Evolutionary conservation across 2,888 invertebrate genomes (phyloP).

Genomic region (Xanthia icteritia): DNA sequence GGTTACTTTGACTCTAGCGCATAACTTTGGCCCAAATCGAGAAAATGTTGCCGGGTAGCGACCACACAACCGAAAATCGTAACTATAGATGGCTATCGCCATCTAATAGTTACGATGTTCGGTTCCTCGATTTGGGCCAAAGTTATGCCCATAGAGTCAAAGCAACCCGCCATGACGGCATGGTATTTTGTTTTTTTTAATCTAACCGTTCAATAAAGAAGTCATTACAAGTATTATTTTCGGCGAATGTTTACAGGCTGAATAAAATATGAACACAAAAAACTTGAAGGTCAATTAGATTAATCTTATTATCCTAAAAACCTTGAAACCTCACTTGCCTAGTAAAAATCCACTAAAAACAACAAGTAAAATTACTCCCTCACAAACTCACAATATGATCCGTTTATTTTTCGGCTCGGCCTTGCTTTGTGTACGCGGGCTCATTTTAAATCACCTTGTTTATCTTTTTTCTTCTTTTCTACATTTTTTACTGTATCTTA

Average conservation of each 20-base stretch:
- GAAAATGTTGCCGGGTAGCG: too few relatives aligned
- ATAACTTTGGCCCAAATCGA: too few relatives aligned
- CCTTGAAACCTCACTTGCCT: conserved; percentile 17
- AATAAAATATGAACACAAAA: conserved; percentile 9
- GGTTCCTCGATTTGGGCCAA: too few relatives aligned
- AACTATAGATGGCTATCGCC: too few relatives aligned
- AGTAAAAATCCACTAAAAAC: conserved; percentile 34
- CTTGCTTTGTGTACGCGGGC: conserved; percentile 43
- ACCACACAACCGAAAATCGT: too few relatives aligned
- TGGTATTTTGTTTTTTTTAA: neutral
- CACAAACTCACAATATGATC: conserved; percentile 31
- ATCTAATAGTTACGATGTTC: too few relatives aligned
- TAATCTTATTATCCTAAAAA: conserved; percentile 25
- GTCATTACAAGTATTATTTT: neutral
- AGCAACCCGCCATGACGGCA: too few relatives aligned
- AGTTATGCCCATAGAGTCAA: too few relatives aligned
- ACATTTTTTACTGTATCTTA: conserved; percentile 31
- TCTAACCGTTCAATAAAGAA: neutral
- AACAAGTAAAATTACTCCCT: conserved; percentile 46
- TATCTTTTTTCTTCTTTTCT: conserved; percentile 41
- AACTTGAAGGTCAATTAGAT: conserved; percentile 8
- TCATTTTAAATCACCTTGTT: conserved; percentile 51
- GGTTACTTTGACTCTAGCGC: too few relatives aligned
- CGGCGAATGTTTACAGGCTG: neutral
- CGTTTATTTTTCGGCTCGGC: conserved; percentile 54